Conservation (phyloP, 2,113 vertebrate genomes). For the Zapornia atra region DNA sequence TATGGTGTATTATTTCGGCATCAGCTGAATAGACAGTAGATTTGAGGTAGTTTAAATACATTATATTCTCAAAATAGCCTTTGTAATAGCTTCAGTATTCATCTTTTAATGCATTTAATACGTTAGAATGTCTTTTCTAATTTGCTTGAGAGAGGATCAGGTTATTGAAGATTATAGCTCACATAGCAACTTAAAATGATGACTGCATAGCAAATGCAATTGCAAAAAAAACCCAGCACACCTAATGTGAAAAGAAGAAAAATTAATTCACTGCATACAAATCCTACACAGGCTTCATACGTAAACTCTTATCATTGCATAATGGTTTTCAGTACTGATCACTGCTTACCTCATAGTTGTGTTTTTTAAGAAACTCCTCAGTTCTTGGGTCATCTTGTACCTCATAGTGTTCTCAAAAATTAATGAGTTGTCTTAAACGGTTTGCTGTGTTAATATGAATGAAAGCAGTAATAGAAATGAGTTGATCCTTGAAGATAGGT, state of each 20-base stretch:
- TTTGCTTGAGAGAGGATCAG: neutral
- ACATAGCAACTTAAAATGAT: neutral
- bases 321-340: neutral
- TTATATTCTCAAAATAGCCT: conserved; percentile 3
- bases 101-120: neutral
- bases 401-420: neutral
- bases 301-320: neutral
- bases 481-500: neutral
- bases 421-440: neutral
- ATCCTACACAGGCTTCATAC: neutral
- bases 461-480: neutral
- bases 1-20: neutral
- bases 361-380: neutral
- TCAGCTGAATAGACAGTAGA: neutral
- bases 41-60: neutral
- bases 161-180: neutral
- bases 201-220: neutral
- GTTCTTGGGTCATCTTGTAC: neutral
- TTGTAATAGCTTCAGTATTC: neutral
- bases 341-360: neutral
- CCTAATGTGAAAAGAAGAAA: neutral
- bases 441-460: neutral
- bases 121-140: neutral
- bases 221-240: neutral
- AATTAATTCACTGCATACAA: neutral